Evolutionary conservation across 2,797 vertebrate species (phyloP), one percentile per base, ranked within the genome.

Genomic region (Xiphorhynchus erythropygius): DNA sequence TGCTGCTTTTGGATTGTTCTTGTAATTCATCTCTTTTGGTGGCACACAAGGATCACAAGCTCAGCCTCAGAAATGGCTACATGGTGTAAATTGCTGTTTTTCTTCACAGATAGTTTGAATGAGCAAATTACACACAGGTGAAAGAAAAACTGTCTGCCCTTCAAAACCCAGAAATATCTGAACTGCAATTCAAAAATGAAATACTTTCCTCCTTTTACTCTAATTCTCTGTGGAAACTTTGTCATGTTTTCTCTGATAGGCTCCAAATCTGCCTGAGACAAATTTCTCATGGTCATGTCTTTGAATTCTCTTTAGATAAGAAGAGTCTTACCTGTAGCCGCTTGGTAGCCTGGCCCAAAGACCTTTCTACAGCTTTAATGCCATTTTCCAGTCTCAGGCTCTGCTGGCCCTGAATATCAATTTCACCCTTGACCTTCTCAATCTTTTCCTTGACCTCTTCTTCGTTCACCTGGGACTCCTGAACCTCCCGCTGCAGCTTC

Each of bases 371-470:
- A 2, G 99, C 99, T 94, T 99, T 98, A 96, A 98, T 98, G 89
- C 99, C 99, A 42, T 99, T 99, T 96, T 99, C 99, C 95, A 99
- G 91, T 89, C 99, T 98, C 50, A 98, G 97, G 10, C 98, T 99
- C 88, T 99, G 99, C 92, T 99, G 99, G 81, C 98, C 98, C 93
- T 99, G 99, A 59, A 98, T 84, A 92, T 99, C 99, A 30, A 99
- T 98, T 85, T 99, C 99, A 3, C 98, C 98, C 73, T 98, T 98
- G 90, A 99, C 98, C 80, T 99, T 98, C 47, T 99, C 98, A 2
- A 99, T 98, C 96, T 99, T 99, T 60, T 98, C 98, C 85, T 98
- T 98, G 50, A 99, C 98, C 80, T 99, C 99, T 33, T 98, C 99
- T 94, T 99, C 99, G 4, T 98, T 99, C 81, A 99, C 98, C 74